phyloP scores from a whole-genome alignment of 2,888 invertebrate species.

The Parascotia fuliginaria region DNA sequence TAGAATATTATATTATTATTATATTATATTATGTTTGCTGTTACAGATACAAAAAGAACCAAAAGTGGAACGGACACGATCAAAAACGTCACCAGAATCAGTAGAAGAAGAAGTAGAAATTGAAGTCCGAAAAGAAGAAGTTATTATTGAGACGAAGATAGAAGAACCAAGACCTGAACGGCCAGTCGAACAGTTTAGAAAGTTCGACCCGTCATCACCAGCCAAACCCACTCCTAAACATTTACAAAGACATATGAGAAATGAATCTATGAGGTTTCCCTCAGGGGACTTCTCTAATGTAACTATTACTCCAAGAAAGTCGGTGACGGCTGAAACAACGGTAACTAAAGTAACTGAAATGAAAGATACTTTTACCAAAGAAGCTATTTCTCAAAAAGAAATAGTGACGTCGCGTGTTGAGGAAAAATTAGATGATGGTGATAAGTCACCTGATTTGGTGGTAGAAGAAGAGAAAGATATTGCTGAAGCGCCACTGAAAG shows the following conservation, averaged over 20 bases:
- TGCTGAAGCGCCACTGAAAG: constrained; percentile 78
- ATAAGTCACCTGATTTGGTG: constrained; percentile 75
- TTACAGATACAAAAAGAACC: constrained; percentile 72
- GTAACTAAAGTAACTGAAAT: constrained; percentile 65
- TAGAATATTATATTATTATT: too few species aligned
- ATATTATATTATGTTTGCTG: constrained; percentile 20
- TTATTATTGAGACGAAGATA: constrained; percentile 51
- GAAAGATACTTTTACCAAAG: constrained; percentile 67
- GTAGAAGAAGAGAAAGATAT: constrained; percentile 75
- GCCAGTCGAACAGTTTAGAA: constrained; percentile 74
- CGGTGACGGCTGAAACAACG: constrained; percentile 77
- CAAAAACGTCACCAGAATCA: constrained; percentile 73
- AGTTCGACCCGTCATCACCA: constrained; percentile 78
- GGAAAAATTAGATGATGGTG: constrained; percentile 82
- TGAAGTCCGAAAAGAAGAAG: constrained; percentile 52
- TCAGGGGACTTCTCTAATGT: constrained; percentile 83
- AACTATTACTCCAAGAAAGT: constrained; percentile 78
- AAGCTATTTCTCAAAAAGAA: constrained; percentile 78
- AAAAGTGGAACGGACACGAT: constrained; percentile 69
- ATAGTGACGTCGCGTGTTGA: constrained; percentile 82
- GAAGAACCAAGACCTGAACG: constrained; percentile 71
- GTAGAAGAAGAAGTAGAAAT: constrained; percentile 64
- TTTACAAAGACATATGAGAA: constrained; percentile 82
- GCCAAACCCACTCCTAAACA: constrained; percentile 83
- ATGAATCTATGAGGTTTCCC: constrained; percentile 83